These are phyloP conservation scores for Todiramphus chloris DNA, from an alignment of 2,113 vertebrate species.

Conservation along the genomic window DNA sequence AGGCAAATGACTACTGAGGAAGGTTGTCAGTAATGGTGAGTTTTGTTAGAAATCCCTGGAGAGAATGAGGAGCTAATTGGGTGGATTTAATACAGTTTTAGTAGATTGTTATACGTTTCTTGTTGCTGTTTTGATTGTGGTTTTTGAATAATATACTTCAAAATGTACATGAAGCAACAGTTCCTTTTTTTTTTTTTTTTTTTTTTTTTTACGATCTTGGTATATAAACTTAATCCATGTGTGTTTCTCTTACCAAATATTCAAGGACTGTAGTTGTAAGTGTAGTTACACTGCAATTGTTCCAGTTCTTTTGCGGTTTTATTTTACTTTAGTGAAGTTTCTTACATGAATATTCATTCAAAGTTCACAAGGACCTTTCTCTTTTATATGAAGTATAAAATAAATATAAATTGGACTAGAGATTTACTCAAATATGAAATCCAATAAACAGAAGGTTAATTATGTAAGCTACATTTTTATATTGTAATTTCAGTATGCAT, in stretches of 20 bases:
- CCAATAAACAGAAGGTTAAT: background rate
- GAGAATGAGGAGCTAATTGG: background rate
- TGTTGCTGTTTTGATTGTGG: background rate
- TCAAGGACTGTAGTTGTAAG: background rate
- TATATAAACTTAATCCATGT: background rate
- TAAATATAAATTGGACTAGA: background rate
- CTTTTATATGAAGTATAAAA: background rate
- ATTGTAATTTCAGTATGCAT: background rate
- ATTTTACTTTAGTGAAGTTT: background rate
- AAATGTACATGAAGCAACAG: background rate
- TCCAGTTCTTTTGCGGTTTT: background rate
- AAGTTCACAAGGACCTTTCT: background rate
- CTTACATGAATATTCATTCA: background rate
- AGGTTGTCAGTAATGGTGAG: background rate
- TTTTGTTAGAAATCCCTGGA: background rate
- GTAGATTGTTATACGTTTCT: background rate
- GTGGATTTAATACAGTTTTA: background rate
- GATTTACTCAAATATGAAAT: background rate
- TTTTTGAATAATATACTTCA: background rate
- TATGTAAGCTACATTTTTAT: background rate
- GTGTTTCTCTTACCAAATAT: background rate
- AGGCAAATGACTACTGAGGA: background rate
- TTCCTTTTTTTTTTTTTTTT: background rate
- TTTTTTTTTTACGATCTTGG: too few species aligned
- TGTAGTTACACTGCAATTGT: background rate